phyloP scores from a whole-genome alignment of 2,113 vertebrate species.

The Erythrocercus mccallii region DNA sequence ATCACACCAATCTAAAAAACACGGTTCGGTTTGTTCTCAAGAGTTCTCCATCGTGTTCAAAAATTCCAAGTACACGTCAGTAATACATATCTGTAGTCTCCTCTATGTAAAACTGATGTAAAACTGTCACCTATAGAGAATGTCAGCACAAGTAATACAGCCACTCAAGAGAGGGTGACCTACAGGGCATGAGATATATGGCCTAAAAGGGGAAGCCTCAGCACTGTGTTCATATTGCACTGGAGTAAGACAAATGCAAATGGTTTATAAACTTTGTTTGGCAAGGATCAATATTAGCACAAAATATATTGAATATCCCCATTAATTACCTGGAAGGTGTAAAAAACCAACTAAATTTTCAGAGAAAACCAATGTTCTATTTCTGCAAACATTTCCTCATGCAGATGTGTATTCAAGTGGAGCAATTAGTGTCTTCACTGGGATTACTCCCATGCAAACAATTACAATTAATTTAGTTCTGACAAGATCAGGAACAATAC shows the following conservation, averaged over 20 bases:
- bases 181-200: background rate
- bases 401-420: background rate
- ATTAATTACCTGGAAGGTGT: background rate
- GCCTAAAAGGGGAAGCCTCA: background rate
- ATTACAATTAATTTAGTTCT: slow-evolving; percentile 2
- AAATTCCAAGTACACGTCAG: background rate
- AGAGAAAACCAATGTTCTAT: background rate
- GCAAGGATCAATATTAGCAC: background rate
- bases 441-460: background rate
- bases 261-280: background rate
- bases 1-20: background rate
- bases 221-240: background rate
- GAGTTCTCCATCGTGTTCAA: background rate
- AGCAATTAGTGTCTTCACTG: background rate
- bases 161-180: background rate
- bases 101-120: background rate
- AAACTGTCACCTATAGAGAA: background rate
- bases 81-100: background rate
- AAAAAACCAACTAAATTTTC: background rate
- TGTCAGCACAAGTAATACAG: background rate
- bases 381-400: background rate
- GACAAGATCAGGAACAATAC: background rate
- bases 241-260: background rate
- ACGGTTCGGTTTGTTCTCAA: background rate
- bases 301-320: background rate